Evolutionary conservation across 1,140 invertebrate genomes (phyloP), one percentile per base, ranked within the genome.

Genomic region (Penaeus chinensis): DNA sequence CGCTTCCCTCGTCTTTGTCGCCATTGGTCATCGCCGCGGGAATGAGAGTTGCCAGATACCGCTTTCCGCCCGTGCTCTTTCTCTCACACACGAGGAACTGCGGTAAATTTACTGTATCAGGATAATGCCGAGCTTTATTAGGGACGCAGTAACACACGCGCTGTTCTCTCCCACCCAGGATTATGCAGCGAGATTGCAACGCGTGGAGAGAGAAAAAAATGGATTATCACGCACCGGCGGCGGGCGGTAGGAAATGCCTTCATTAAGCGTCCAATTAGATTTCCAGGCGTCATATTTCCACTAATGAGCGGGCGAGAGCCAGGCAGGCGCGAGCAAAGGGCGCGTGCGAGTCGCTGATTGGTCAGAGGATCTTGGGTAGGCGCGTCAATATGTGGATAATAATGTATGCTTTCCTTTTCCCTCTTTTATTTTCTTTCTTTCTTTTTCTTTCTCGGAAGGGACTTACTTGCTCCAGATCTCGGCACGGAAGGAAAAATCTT

Each of bases 211-310:
- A 10, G n/a, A 74, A 7, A 20, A 37, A 74, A 37, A 74, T 27
- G 42, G 71, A 74, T 74, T 32, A 85, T 85, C 76, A 79, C 47
- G 77, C 84, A 74, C 62, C 76, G 27, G 54, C 76, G 61, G 24
- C 76, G 76, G 42, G 62, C 32, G 61, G 62, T 32, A 76, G 85
- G 79, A 87, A 87, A 87, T 87, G 79, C 79, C 85, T 87, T 87
- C 85, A 87, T 87, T 87, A 87, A 76, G 60, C 66, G 76, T 78
- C 85, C 85, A 87, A 87, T 87, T 87, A 87, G 85, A 87, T 74
- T 80, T 78, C 78, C 78, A 82, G 85, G 85, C 63, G 85, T 81
- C 85, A 66, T 71, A 87, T 87, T 87, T 61, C 79, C n/a, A 87
- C 85, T 87, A 87, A 87, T 87, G 85, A 87, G 85, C 65, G 85